Base-by-base conservation (phyloP, 2,113 vertebrate genomes). In the Cyprinus carpio region DNA sequence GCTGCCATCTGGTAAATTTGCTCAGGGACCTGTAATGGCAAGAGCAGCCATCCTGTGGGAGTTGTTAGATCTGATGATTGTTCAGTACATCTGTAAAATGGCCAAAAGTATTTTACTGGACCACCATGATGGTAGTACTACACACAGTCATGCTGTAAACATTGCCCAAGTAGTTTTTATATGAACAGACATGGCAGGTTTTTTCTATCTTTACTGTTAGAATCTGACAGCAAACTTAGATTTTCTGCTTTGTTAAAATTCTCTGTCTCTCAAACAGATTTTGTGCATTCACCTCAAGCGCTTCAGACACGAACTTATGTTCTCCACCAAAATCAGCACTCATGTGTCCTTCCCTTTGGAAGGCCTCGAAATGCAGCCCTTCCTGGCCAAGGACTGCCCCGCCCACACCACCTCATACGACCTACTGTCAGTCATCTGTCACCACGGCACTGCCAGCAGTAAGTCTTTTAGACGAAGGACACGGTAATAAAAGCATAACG, bases 401-500 rank as follows among this genome's bases (percentile, higher is more conserved):
- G 92, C 95, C 88, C 98, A 99, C 89, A 98, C 97, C 67, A 95
- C 97, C 89, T 96, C 94, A 51, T 99, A 99, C 0, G 96, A 99
- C 92, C 97, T 99, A 83, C 92, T 99, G 74, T 99, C 98, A 16
- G 97, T 98, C 90, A 99, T 99, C 94, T 99, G 98, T 91, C 98
- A 99, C 88, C 98, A 99, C 27, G 98, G 98, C 91, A 99, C 98
- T 76, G 97, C 97, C 92, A 98, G 98, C 95, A 99, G 98, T 99
- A 92, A 98, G 98, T 97, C 64, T 77, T 77, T 77, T 34, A 6
- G 11, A 77, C 9, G 0, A 29, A 18, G 54, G 34, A 80, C 2
- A 43, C 6, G 23, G 85, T 85, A 83, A 85, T 3, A 31, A 4
- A 65, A 8, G 27, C 31, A 18, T 8, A 31, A 65, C 16, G 0